Conservation (phyloP, 2,113 vertebrate genomes). For the Hypocryptadius cinnamomeus region DNA sequence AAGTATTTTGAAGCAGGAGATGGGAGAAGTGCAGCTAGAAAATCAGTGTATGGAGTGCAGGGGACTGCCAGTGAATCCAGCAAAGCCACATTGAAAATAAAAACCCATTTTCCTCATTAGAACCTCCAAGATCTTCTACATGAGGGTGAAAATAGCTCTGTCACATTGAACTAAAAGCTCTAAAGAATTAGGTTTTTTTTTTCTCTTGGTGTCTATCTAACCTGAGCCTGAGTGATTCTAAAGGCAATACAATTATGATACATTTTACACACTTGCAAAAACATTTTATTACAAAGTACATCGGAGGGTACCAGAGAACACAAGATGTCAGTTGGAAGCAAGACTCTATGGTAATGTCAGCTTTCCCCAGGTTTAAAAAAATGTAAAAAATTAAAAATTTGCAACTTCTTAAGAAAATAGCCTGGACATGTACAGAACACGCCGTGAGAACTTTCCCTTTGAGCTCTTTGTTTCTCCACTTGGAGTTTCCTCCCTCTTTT, state of each 20-base stretch:
- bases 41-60: not conserved
- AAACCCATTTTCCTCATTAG: not conserved
- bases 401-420: slow-evolving; percentile 61
- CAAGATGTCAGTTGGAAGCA: not conserved
- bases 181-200: not conserved
- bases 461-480: not conserved
- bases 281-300: slow-evolving; percentile 64
- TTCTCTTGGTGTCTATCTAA: not conserved
- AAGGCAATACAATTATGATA: slow-evolving; percentile 54
- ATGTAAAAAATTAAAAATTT: slow-evolving; percentile 67
- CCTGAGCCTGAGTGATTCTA: slow-evolving; percentile 46
- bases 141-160: not conserved
- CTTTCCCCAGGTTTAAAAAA: slow-evolving; percentile 52
- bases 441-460: not conserved
- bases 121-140: not conserved
- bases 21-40: not conserved
- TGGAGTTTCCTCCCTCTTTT: not conserved
- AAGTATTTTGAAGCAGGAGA: slow-evolving; percentile 15
- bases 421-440: slow-evolving; percentile 27
- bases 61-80: not conserved
- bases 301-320: not conserved
- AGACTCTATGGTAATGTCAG: slow-evolving; percentile 20
- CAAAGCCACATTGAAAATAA: not conserved
- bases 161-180: slow-evolving; percentile 20
- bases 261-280: slow-evolving; percentile 60